Percentiles rank a stretch among this genome's conserved stretches.
Evolutionary conservation across 2,113 vertebrate genomes (phyloP).

Genomic region (Hymenochirus boettgeri): DNA sequence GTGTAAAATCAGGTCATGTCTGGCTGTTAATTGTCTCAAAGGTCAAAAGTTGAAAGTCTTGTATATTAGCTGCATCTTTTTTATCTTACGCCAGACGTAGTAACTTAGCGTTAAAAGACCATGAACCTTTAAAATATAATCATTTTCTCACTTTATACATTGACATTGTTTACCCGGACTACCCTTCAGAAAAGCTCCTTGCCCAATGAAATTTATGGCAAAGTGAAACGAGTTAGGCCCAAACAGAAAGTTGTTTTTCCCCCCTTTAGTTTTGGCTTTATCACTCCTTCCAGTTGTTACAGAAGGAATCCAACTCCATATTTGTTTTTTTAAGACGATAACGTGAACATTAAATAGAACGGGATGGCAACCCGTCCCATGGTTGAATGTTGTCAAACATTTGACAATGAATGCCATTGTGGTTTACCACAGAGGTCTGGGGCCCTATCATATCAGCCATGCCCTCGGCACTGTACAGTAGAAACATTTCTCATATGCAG

Average conservation of each 20-base stretch:
- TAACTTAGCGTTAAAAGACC: constrained; percentile 42
- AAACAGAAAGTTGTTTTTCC: constrained; percentile 49
- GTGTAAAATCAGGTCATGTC: background rate
- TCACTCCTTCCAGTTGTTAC: constrained; percentile 59
- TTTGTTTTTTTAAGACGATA: constrained; percentile 46
- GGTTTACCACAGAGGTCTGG: constrained; percentile 63
- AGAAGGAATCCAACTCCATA: constrained; percentile 60
- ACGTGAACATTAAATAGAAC: constrained; percentile 45
- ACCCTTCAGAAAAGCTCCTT: constrained; percentile 3
- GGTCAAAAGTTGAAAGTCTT: constrained; percentile 21
- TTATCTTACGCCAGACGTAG: constrained; percentile 43
- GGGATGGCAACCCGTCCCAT: constrained; percentile 43
- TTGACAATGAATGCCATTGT: constrained; percentile 51
- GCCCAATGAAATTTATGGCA: constrained; percentile 52
- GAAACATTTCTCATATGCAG: background rate
- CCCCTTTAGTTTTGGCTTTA: constrained; percentile 60
- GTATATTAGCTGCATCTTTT: constrained; percentile 33
- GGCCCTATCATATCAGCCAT: constrained; percentile 52
- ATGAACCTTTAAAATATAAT: constrained; percentile 30
- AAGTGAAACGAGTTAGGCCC: background rate
- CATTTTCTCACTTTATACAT: constrained; percentile 44
- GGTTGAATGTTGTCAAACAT: constrained; percentile 36
- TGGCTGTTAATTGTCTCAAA: constrained; percentile 5
- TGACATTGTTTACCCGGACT: constrained; percentile 32
- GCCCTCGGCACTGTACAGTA: constrained; percentile 31